phyloP scores from a whole-genome alignment of 2,888 invertebrate species.

The Baronia brevicornis region DNA sequence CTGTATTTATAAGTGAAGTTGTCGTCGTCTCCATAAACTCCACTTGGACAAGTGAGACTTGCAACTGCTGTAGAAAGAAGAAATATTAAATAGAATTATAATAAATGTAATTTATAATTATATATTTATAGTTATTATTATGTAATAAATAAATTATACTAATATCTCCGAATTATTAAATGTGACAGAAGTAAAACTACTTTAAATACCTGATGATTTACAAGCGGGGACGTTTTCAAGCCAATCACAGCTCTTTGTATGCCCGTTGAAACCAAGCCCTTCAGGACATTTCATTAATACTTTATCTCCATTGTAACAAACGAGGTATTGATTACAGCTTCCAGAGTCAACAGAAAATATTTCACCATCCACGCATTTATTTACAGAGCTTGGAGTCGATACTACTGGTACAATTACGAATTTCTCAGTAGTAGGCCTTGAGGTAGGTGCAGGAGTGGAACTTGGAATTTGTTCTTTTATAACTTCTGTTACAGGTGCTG shows the following conservation, averaged over 20 bases:
- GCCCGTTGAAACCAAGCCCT: conserved; percentile 44
- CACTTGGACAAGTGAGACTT: conserved; percentile 4
- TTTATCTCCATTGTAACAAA: conserved; percentile 43
- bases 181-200: neutral
- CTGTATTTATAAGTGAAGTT: too few species aligned
- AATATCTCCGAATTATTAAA: neutral
- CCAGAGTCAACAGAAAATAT: conserved; percentile 32
- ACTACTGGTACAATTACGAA: conserved; percentile 3
- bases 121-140: too few species aligned
- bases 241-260: conserved; percentile 43
- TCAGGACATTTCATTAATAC: conserved; percentile 43
- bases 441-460: too few species aligned
- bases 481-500: neutral
- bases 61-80: conserved; percentile 7
- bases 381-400: neutral
- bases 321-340: conserved; percentile 44
- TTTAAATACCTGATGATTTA: conserved; percentile 34
- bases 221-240: conserved; percentile 47
- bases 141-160: neutral
- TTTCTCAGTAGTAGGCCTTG: too few species aligned
- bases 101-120: neutral
- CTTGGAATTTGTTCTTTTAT: too few species aligned
- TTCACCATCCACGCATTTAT: conserved; percentile 24
- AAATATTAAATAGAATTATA: neutral
- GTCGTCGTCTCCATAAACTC: conserved; percentile 2